A percentile compares a stretch with the other conserved stretches of the same genome.
Conservation (phyloP, 2,113 vertebrate species). For the Kryptolebias marmoratus region DNA sequence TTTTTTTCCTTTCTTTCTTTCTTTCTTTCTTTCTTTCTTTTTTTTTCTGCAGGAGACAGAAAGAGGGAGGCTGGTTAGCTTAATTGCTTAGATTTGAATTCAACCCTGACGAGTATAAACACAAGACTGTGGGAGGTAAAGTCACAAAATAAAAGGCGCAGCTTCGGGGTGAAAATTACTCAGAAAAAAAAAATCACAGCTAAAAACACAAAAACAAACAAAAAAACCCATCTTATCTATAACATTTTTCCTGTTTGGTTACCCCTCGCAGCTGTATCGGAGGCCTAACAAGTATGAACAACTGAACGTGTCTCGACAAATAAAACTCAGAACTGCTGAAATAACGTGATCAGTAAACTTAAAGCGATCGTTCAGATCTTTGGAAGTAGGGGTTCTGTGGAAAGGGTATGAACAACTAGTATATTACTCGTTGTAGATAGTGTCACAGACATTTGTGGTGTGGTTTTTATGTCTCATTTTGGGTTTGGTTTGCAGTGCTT, state of each 20-base stretch:
- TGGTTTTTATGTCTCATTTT: too few relatives aligned
- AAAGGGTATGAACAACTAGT: too few relatives aligned
- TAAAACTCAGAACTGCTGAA: background rate
- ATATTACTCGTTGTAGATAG: too few relatives aligned
- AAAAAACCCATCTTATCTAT: conserved; percentile 7
- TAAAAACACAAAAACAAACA: background rate
- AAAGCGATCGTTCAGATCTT: too few relatives aligned
- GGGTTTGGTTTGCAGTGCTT: too few relatives aligned
- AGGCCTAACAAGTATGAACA: conserved; percentile 11
- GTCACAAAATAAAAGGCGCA: conserved; percentile 36
- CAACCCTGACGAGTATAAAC: conserved; percentile 51
- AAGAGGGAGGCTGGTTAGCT: conserved; percentile 42
- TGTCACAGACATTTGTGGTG: too few relatives aligned
- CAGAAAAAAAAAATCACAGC: conserved; percentile 24
- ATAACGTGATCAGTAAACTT: background rate
- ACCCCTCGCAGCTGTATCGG: conserved; percentile 13
- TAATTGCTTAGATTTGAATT: conserved; percentile 66
- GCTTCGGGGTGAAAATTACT: conserved; percentile 52
- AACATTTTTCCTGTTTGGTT: conserved; percentile 34
- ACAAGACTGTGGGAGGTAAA: conserved; percentile 37
- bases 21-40: conserved; percentile 24
- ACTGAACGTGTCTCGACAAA: conserved; percentile 9
- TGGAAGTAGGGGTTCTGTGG: too few relatives aligned
- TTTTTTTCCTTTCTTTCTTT: conserved; percentile 36
- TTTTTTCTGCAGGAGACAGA: conserved; percentile 37